phyloP scores from a whole-genome alignment of 2,888 invertebrate species.

The Hermodice carunculata region DNA sequence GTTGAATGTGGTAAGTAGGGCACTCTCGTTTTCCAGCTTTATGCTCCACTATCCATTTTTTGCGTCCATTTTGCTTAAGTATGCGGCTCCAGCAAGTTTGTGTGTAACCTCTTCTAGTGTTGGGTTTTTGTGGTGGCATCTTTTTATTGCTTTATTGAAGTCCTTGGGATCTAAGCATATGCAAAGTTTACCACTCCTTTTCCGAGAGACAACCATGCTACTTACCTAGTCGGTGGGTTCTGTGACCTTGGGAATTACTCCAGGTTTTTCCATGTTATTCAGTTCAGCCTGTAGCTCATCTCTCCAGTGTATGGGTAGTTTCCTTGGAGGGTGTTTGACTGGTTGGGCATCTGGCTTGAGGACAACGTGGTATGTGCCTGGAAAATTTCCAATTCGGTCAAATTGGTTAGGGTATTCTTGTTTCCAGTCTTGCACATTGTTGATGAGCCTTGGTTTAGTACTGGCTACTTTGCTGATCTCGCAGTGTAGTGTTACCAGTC shows the following conservation, averaged over 20 bases:
- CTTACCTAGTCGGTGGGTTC: conserved; percentile 41
- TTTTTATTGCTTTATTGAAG: conserved; percentile 20
- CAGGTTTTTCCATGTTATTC: conserved; percentile 23
- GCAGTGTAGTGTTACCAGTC: too few relatives aligned
- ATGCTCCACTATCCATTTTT: conserved; percentile 35
- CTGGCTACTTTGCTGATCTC: neutral
- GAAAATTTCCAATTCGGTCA: conserved; percentile 4
- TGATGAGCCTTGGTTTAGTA: neutral
- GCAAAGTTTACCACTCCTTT: conserved; percentile 17
- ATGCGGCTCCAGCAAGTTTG: conserved; percentile 19
- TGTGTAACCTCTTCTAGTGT: conserved; percentile 28
- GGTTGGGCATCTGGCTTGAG: conserved; percentile 13
- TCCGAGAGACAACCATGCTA: conserved; percentile 33
- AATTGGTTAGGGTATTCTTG: neutral
- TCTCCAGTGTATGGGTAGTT: conserved; percentile 19
- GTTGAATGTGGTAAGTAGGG: conserved; percentile 18
- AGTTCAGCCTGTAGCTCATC: conserved; percentile 17
- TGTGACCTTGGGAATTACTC: conserved; percentile 25
- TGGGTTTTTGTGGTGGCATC: conserved; percentile 16
- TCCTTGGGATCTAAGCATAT: conserved; percentile 29
- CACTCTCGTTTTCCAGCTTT: conserved; percentile 4
- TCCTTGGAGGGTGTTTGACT: conserved; percentile 22
- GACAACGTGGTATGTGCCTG: conserved; percentile 20
- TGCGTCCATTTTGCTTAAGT: conserved; percentile 30
- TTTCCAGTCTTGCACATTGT: neutral